phyloP scores from a whole-genome alignment of 2,888 invertebrate genomes.

The Rhagonycha lutea region DNA sequence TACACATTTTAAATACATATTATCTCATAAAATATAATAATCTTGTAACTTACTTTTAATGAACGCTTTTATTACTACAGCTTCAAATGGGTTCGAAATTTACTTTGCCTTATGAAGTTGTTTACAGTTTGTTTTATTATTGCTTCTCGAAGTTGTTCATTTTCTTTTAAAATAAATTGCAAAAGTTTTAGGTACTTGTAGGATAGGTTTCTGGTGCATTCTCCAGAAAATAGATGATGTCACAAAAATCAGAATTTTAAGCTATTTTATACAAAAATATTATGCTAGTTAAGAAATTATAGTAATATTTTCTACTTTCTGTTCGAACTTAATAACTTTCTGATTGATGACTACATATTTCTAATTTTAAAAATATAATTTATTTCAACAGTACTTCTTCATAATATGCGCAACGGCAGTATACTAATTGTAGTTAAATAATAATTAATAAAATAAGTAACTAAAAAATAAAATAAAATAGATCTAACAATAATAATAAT shows the following conservation, averaged over 20 bases:
- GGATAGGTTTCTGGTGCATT: not conserved
- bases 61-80: not conserved
- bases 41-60: not conserved
- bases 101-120: not conserved
- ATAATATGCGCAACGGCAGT: too few species aligned
- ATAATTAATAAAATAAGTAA: too few species aligned
- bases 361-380: too few species aligned
- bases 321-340: not conserved
- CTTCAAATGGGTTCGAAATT: not conserved
- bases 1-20: not conserved
- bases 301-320: not conserved
- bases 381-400: too few species aligned
- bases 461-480: too few species aligned
- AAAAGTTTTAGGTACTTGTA: not conserved
- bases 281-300: not conserved
- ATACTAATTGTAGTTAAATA: too few species aligned
- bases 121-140: not conserved
- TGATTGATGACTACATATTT: not conserved
- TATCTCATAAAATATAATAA: not conserved
- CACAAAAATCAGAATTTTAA: not conserved
- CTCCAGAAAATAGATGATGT: not conserved
- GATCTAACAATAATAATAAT: too few species aligned
- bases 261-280: not conserved
- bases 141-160: not conserved
- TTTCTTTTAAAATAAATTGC: not conserved